Percentiles rank a stretch among this genome's conserved stretches.
Evolutionary conservation across 2,113 vertebrate species (phyloP).

Genomic region (Cinclus mexicanus): DNA sequence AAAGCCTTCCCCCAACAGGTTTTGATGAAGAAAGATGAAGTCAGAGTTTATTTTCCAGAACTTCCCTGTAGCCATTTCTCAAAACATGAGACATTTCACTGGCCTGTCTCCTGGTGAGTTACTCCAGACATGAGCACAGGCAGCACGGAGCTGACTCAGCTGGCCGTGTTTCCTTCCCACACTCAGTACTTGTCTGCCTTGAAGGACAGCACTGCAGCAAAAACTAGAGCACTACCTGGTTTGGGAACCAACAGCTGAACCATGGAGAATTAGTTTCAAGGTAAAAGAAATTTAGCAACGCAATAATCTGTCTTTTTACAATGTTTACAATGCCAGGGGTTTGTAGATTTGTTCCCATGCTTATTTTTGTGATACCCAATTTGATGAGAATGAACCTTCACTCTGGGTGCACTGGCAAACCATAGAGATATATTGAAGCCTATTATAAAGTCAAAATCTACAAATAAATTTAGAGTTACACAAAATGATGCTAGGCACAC

Average conservation of each 20-base stretch:
- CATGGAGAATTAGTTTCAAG: slow-evolving; percentile 55
- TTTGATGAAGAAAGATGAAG: background rate
- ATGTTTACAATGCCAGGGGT: slow-evolving; percentile 12
- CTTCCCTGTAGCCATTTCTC: background rate
- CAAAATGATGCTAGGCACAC: slow-evolving; percentile 18
- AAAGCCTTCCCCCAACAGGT: background rate
- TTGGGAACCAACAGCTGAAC: slow-evolving; percentile 32
- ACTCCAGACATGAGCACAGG: background rate
- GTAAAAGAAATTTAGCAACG: slow-evolving; percentile 41
- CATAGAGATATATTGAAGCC: slow-evolving; percentile 40
- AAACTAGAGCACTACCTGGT: background rate
- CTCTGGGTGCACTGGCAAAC: slow-evolving; percentile 35
- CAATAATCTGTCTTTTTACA: slow-evolving; percentile 45
- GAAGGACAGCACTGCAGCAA: background rate
- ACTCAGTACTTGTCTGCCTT: background rate
- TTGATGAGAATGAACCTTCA: slow-evolving; percentile 67
- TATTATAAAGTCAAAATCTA: slow-evolving; percentile 65
- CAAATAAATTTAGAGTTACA: slow-evolving; percentile 70
- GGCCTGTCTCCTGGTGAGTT: background rate
- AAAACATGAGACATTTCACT: background rate
- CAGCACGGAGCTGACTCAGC: background rate
- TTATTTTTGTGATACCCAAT: slow-evolving; percentile 62
- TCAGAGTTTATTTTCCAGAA: background rate
- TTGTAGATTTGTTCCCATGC: slow-evolving; percentile 38
- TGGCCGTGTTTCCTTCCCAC: background rate